Base-by-base conservation (phyloP, 2,797 vertebrate genomes). In the Malurus leucopterus region DNA sequence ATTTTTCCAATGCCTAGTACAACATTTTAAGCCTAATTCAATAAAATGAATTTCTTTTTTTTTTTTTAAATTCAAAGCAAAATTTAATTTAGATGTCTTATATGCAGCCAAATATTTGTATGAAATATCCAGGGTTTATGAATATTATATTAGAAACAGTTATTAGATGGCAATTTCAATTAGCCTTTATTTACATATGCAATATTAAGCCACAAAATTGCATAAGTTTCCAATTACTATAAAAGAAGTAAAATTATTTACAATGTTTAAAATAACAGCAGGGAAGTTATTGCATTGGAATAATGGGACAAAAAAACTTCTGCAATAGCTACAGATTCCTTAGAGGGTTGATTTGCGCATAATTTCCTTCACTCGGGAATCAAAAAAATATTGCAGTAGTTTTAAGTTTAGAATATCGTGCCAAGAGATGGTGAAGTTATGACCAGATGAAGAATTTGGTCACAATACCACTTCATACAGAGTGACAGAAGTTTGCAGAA, bases 151-250 rank as follows among this genome's bases (percentile, higher is more conserved):
- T 78, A 77, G 13, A 23, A 89, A 75, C 49, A 61, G 83, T 94
- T 90, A 87, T 93, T 95, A 84, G 83, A 63, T 90, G 55, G 46
- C 63, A 84, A 79, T 95, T 94, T 93, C 78, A 93, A 85, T 91
- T 92, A 95, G 22, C 49, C 30, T 90, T 15, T 93, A 86, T 91
- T 94, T 94, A 95, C 84, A 80, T 78, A 85, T 84, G 75, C 50
- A 91, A 43, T 78, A 85, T 93, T 95, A 94, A 88, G 61, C 68
- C 44, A 80, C 30, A 78, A 89, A 94, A 84, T 64, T 65, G 53
- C 51, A 2, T 84, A 87, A 32, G 17, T 85, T 93, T 92, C 80
- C 78, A 84, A 51, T 95, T 93, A 89, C 50, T 67, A 46, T 61
- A 75, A 77, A 90, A 81, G 30, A 84, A 84, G 17, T 77, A 58